Conservation (phyloP, 2,113 vertebrate genomes). For the Phodopus roborovskii region DNA sequence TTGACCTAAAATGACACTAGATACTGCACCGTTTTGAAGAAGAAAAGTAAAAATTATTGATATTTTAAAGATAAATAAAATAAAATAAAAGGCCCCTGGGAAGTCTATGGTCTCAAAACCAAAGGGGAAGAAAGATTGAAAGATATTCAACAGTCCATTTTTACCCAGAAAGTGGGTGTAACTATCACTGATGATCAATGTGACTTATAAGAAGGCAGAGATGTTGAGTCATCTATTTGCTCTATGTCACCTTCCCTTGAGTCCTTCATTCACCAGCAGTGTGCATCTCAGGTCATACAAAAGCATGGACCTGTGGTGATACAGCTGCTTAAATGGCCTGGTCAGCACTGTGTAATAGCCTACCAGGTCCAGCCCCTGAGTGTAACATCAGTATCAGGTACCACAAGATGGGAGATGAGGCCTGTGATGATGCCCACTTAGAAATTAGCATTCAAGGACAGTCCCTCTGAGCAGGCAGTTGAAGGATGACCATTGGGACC, state of each 20-base stretch:
- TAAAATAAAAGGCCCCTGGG: background rate
- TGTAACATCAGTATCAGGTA: accelerated
- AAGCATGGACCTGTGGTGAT: background rate
- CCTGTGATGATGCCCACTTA: background rate
- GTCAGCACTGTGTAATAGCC: background rate
- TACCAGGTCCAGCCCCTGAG: too few species aligned
- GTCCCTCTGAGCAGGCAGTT: background rate
- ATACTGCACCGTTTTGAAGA: background rate
- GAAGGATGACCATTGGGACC: background rate
- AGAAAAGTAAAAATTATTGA: background rate
- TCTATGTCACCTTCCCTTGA: background rate
- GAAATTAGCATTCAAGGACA: background rate
- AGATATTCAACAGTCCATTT: background rate
- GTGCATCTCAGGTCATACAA: background rate
- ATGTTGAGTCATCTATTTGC: background rate
- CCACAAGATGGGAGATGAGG: background rate
- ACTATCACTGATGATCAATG: background rate
- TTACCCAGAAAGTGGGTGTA: background rate
- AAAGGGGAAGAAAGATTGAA: background rate
- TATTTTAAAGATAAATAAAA: background rate
- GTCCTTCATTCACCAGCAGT: background rate
- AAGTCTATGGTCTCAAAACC: background rate
- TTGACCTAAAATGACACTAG: background rate
- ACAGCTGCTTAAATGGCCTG: background rate
- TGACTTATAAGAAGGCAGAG: background rate